Base-by-base conservation (phyloP, 2,797 vertebrate species). In the Acanthornis magna region DNA sequence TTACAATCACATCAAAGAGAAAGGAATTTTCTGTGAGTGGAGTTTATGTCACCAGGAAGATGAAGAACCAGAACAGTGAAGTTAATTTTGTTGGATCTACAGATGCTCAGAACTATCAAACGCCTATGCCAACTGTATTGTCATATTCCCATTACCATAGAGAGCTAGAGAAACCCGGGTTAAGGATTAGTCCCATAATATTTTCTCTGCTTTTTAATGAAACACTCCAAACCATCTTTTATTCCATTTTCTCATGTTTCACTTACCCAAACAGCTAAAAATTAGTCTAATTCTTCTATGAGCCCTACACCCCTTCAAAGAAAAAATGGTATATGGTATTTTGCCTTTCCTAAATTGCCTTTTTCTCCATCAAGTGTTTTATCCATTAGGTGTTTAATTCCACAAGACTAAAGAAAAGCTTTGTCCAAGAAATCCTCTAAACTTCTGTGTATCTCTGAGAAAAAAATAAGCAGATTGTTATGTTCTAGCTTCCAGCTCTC, bases 391-490 rank as follows among this genome's bases (percentile, higher is more conserved):
- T 50, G 26, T 82, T 85, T 60, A 45, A 18, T 74, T 90, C 42
- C 45, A n/a, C 22, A 48, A 71, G 34, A 68, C 27, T 71, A 58
- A 84, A 81, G 30, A 76, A 85, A 75, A 58, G 2, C 22, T 82
- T 72, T 79, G 16, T 43, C 14, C 20, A 60, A 91, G 26, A 71
- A 74, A 77, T 36, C 29, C 17, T 74, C 72, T 71, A 25, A 89
- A 73, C 19, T 70, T 63, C 13, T 29, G 27, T 29, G 51, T 53
- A 50, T 29, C 23, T 60, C 48, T n/a, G 6, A 23, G 27, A 32
- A 78, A 75, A 87, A 67, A 67, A 42, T 30, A 63, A 88, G 16
- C 47, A 94, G 62, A 81, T 74, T n/a, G 42, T 85, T 81, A 21
- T 32, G 20, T 50, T 34, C 26, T 58, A 76, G 43, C 43, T 85